Base-by-base conservation (phyloP, 2,888 invertebrate genomes). In the Hecatera dysodea region DNA sequence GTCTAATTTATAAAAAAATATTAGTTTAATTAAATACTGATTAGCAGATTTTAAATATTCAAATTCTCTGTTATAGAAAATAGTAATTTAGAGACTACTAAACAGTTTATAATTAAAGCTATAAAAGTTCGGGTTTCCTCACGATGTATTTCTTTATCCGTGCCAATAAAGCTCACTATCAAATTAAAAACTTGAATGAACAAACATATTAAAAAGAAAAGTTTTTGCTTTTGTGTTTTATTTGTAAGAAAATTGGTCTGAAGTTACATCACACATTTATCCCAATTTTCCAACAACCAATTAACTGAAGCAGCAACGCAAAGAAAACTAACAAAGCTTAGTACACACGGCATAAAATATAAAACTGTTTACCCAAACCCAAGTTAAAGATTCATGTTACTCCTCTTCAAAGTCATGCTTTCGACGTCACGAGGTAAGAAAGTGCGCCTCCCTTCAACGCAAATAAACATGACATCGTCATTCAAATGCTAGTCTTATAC, bases 391-490 rank as follows among this genome's bases (percentile, higher is more conserved):
- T 92, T 91, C 90, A 92, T 90, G 90, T 88, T 82, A 80, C 88
- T 92, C 89, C 90, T 90, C 89, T 89, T 90, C 88, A 90, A 90
- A 88, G 90, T 91, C 90, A 89, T 89, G 89, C 88, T 92, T 91
- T 86, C 86, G 86, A 82, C 87, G 82, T 81, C 87, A 90, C 82
- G n/a, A 92, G 90, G 90, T 93, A 93, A 91, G 90, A 92, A 92
- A 91, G 89, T 88, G 87, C 86, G 87, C 88, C 71, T 90, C 89
- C 90, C 92, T 92, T 92, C 90, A 91, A 93, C 91, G 91, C 92
- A 94, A 95, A 95, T 95, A 94, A 93, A 94, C 94, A 93, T 92
- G 93, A 92, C 93, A 91, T 92, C 92, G 92, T 92, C 92, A 93
- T 93, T 93, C 91, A 92, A 85, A 88, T 88, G 88, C 89, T 88